Percentiles rank a stretch among this genome's conserved stretches.
phyloP scores from a whole-genome alignment of 2,797 vertebrate genomes.

The Trachurus trachurus region DNA sequence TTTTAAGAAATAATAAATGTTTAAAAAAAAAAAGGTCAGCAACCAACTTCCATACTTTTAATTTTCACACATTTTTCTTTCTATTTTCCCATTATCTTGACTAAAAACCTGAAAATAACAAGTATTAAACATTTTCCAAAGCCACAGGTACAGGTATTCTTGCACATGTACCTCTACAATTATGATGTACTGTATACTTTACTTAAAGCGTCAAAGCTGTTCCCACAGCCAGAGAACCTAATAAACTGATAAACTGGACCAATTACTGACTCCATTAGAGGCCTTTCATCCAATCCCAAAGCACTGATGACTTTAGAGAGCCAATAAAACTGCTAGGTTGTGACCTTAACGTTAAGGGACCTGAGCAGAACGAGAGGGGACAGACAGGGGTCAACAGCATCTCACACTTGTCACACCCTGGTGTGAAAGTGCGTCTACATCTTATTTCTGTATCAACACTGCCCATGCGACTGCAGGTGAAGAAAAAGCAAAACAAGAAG shows the following conservation, averaged over 20 bases:
- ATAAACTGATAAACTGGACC: constrained; percentile 82
- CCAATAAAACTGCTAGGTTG: constrained; percentile 85
- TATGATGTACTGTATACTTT: constrained; percentile 69
- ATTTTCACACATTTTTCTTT: background rate
- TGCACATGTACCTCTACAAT: constrained; percentile 17
- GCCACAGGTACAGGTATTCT: background rate
- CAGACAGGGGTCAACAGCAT: constrained; percentile 82
- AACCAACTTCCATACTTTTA: background rate
- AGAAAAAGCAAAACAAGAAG: background rate
- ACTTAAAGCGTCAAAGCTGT: constrained; percentile 63
- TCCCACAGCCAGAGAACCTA: constrained; percentile 76
- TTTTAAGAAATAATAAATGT: background rate
- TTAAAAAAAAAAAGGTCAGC: background rate
- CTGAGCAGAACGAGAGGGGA: constrained; percentile 68
- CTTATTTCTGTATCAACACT: constrained; percentile 43
- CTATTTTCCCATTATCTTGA: background rate
- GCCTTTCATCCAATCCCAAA: constrained; percentile 77
- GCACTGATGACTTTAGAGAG: constrained; percentile 83
- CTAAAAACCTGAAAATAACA: constrained; percentile 6
- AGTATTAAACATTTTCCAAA: background rate
- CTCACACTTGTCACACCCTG: constrained; percentile 74
- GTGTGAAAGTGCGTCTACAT: constrained; percentile 73
- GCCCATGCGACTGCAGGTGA: background rate
- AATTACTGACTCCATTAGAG: constrained; percentile 87
- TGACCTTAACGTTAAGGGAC: constrained; percentile 77